These are phyloP conservation scores for Dendropsophus ebraccatus DNA, from an alignment of 2,113 vertebrate species.

Conservation along the genomic window DNA sequence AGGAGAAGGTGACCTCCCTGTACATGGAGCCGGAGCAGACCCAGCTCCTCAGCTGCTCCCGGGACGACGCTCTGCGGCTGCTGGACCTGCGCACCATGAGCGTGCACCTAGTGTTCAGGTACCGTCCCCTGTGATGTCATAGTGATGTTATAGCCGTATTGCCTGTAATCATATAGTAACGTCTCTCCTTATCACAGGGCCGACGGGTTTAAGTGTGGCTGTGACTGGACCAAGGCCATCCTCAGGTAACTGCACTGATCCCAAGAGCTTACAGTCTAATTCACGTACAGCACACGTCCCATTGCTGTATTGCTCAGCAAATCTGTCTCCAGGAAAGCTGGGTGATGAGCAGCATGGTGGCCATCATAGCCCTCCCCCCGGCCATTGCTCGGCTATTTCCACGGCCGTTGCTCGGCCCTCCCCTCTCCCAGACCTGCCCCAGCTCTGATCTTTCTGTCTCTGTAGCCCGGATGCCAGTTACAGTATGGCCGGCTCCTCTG, in stretches of 20 bases:
- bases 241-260: slow-evolving; percentile 80
- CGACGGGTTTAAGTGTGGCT: slow-evolving; percentile 86
- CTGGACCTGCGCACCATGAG: slow-evolving; percentile 80
- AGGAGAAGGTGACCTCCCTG: slow-evolving; percentile 83
- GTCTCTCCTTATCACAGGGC: slow-evolving; percentile 70
- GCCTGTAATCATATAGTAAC: too few species aligned
- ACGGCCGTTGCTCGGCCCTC: too few species aligned
- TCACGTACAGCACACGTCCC: too few species aligned
- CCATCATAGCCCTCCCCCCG: too few species aligned
- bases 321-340: too few species aligned
- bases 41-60: slow-evolving; percentile 86
- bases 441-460: not conserved
- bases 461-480: slow-evolving; percentile 82
- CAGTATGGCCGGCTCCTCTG: slow-evolving; percentile 78
- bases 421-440: too few species aligned
- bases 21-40: slow-evolving; percentile 79
- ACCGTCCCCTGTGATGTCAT: not conserved
- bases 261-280: too few species aligned
- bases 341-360: too few species aligned
- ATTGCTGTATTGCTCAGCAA: too few species aligned
- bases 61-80: slow-evolving; percentile 83
- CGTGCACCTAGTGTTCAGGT: slow-evolving; percentile 77
- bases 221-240: slow-evolving; percentile 89
- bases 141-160: too few species aligned
- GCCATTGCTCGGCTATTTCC: too few species aligned